Base-by-base conservation (phyloP, 1,140 invertebrate genomes). In the Melitaea cinxia region DNA sequence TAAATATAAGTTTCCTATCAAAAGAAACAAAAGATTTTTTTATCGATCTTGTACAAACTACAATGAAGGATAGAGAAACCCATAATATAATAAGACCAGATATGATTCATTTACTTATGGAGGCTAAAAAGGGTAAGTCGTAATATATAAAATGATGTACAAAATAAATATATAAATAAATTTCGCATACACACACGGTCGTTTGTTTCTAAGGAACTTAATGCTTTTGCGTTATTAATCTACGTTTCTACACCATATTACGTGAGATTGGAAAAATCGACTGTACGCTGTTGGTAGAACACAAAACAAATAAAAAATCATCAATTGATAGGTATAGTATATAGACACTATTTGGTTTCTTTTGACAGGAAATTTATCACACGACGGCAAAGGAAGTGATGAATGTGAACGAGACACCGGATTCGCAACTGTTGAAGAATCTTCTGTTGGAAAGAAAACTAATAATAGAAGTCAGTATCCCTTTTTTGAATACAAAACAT, bases 361-460 rank as follows among this genome's bases (percentile, higher is more conserved):
- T 6, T 54, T 39, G 49, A 24, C 23, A 75, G 77, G 76, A 45
- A 52, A 71, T 45, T 23, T 78, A 19, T 52, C 33, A 56, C 70
- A 85, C 56, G 69, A 78, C 28, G 62, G 80, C 12, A 67, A 70
- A 10, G n/a, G n/a, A 4, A 53, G 17, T 0, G 67, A 75, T 30
- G 73, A 78, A 4, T 69, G 9, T 35, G 9, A 14, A 39, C 37
- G 85, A 12, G 92, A 84, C 65, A 80, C 65, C 69, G 92, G 73
- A 21, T 93, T 91, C 70, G 83, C 91, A 4, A 88, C 88, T 0
- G 85, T 89, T 28, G 76, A 90, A 69, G 84, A 87, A 85, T 76
- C 85, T 53, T 49, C 62, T 19, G 55, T 88, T 67, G 63, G 88
- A 70, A 69, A 85, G 75, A 73, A 68, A 15, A 59, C 35, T 59